Base-by-base conservation (phyloP, 2,888 invertebrate species). In the Acrocyrtus sp. region DNA sequence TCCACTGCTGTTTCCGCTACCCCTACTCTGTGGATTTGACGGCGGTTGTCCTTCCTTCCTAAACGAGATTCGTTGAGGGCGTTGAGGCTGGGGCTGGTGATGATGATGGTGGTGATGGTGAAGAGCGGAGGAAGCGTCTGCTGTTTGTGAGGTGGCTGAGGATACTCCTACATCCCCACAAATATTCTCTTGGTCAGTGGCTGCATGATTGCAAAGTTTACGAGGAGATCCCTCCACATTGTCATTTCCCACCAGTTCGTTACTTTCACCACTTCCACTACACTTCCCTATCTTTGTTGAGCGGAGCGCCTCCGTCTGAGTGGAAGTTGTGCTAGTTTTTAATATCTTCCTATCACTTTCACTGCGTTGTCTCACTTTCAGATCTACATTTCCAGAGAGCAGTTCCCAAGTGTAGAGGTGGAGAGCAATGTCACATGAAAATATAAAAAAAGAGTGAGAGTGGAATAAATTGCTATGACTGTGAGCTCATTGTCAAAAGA, bases 11-110 rank as follows among this genome's bases (percentile, higher is more conserved):
- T n/a, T n/a, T n/a, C n/a, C n/a, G n/a, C n/a, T n/a, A n/a, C n/a
- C n/a, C 43, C 45, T 65, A 27, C 62, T 75, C 47, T 72, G 70
- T 61, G 53, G 70, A 72, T 72, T 75, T 22, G 65, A 56, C 45
- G 70, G 50, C 39, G 66, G 57, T 27, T 70, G 66, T 24, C 62
- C 63, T 58, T 75, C 75, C 61, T 70, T 66, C 66, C 67, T 41
- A 50, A 75, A 75, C n/a, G 75, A 70, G 61, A 75, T 70, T 10
- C 75, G 70, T 24, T 75, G 75, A 51, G 70, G 70, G 54, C 70
- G 70, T 34, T 62, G 70, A 21, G 62, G 70, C 43, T 50, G 63
- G 5, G 29, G 69, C 24, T 60, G 60, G 15, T 58, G 67, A 12
- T 67, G 67, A 17, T 41, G 58, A 24, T 54, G 61, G 43, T 48